Evolutionary conservation across 2,113 vertebrate genomes (phyloP), one percentile per base, ranked within the genome.

Genomic region (Serinus canaria): DNA sequence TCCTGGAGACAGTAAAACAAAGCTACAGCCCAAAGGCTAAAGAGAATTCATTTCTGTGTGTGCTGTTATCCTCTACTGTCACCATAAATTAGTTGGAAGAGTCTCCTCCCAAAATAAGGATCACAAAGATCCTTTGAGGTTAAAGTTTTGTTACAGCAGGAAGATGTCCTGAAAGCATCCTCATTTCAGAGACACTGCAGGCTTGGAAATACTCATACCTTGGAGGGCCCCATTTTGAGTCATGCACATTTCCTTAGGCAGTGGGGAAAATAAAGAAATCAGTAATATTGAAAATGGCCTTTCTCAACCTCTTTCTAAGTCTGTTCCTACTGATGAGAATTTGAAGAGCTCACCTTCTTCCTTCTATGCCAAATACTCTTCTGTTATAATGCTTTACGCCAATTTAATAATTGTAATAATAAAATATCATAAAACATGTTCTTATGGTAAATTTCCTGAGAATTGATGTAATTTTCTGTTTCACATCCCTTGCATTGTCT

Each of bases 71-170:
- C 30, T 86, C 73, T 93, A 90, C 78, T 83, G 95, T 89, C 89
- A 93, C 70, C 59, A 89, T 60, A 96, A 94, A 94, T 96, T 93
- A 96, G 68, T 31, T 74, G 64, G 68, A 96, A 95, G 43, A 4
- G 44, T 94, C 67, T 89, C 30, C 35, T 95, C 52, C 68, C 47
- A 70, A 83, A 52, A 47, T 62, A 90, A 87, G 89, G 72, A 95
- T 81, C 83, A 83, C 33, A 93, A 94, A 77, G 43, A 80, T 90
- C 21, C 13, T 94, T 63, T 90, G 76, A 81, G 68, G 83, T 90
- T 93, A 92, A 94, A 89, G 35, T 86, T 95, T 90, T 80, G 25
- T 47, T 92, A 50, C 30, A 90, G 50, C 7, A 78, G 56, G 35
- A 83, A 55, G 39, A 86, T 52, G 21, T 90, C 47, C 80, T 90